A percentile compares a stretch with the other conserved stretches of the same genome.
These are phyloP conservation scores for Urophycis tenuis DNA, from an alignment of 2,797 vertebrate genomes.

Conservation along the genomic window DNA sequence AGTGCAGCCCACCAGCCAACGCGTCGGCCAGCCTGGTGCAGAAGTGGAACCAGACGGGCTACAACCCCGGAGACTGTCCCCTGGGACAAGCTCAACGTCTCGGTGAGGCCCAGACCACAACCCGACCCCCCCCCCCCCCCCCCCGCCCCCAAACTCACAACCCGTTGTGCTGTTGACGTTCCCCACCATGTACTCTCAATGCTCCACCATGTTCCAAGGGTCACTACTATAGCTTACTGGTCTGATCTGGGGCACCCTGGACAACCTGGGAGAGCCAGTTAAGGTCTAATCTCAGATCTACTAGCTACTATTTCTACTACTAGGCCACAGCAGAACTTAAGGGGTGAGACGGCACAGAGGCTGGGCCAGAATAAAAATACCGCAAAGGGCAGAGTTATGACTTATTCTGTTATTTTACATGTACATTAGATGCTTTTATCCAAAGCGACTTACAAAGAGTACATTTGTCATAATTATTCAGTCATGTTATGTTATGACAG, in stretches of 20 bases:
- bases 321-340: no score
- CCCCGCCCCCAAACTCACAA: neutral
- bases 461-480: no score
- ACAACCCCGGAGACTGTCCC: conserved; percentile 68
- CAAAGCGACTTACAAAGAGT: no score
- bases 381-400: no score
- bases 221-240: neutral
- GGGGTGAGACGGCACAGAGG: no score
- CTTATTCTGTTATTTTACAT: no score
- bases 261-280: neutral
- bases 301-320: no score
- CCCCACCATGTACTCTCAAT: neutral
- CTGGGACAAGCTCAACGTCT: conserved; percentile 83
- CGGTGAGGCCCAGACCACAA: conserved; percentile 68
- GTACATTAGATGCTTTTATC: no score
- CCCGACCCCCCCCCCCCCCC: no score
- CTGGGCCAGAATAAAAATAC: no score
- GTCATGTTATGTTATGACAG: no score
- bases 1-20: conserved; percentile 75
- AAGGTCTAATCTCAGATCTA: neutral
- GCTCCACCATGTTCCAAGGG: neutral
- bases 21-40: conserved; percentile 63
- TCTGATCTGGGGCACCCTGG: neutral
- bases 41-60: conserved; percentile 70
- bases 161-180: neutral